These are phyloP conservation scores for Ctenopoma kingsleyae DNA, from an alignment of 2,797 vertebrate genomes.

Conservation along the genomic window DNA sequence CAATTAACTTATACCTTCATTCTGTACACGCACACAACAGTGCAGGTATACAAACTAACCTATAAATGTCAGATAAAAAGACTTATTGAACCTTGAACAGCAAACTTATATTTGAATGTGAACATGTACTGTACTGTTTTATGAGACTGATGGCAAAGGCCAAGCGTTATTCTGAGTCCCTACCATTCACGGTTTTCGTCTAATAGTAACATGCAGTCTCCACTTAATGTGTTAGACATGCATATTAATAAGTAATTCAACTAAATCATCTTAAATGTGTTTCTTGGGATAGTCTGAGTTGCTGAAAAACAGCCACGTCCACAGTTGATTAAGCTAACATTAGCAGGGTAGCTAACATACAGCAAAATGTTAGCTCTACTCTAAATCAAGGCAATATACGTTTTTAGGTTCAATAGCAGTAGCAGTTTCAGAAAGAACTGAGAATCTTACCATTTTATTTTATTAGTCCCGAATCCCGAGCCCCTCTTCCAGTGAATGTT, in stretches of 20 bases:
- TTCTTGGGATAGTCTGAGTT: not conserved
- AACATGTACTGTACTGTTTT: not conserved
- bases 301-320: constrained; percentile 78
- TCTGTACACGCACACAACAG: rapidly evolving
- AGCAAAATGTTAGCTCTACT: constrained; percentile 14
- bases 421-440: not conserved
- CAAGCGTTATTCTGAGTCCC: not conserved
- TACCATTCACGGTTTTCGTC: not conserved
- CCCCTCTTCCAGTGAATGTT: constrained; percentile 44
- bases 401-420: not conserved
- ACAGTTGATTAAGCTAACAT: constrained; percentile 55
- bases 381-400: constrained; percentile 25
- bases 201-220: not conserved
- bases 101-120: not conserved
- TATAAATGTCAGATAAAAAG: not conserved
- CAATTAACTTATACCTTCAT: not conserved
- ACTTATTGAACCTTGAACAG: not conserved
- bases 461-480: constrained; percentile 34
- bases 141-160: constrained; percentile 25
- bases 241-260: not conserved
- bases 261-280: not conserved
- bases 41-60: not conserved
- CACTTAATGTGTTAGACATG: not conserved
- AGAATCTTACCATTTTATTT: constrained; percentile 77
- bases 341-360: constrained; percentile 56